Percentiles rank a stretch among this genome's conserved stretches.
Conservation (phyloP, 30 jellyfish, hydroid and myxozoan species). For the Chironex yamaguchii region DNA sequence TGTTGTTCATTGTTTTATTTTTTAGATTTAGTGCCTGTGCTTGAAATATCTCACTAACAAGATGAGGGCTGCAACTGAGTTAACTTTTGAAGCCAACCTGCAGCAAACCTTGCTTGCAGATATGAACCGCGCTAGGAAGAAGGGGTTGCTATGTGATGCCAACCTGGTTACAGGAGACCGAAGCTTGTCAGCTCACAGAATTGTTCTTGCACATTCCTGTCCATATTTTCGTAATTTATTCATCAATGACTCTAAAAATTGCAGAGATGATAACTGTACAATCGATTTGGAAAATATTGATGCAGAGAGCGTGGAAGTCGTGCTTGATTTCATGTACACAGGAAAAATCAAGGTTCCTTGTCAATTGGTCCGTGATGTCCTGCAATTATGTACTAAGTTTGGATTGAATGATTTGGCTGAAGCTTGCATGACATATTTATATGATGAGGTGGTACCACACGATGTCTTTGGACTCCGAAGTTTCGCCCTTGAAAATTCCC, state of each 20-base stretch:
- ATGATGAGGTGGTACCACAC: conserved; percentile 20
- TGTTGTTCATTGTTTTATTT: too few relatives aligned
- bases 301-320: conserved; percentile 56
- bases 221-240: conserved; percentile 37
- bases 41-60: too few relatives aligned
- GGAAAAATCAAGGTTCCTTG: conserved; percentile 54
- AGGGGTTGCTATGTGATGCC: conserved; percentile 74
- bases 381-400: conserved; percentile 6
- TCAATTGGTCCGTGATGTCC: conserved; percentile 42
- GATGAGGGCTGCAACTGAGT: not conserved
- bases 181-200: conserved; percentile 64
- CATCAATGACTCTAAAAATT: not conserved
- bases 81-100: not conserved
- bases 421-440: conserved; percentile 64
- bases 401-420: conserved; percentile 34
- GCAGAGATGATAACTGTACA: not conserved
- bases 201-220: conserved; percentile 55
- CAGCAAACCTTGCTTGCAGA: conserved; percentile 3
- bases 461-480: conserved; percentile 60
- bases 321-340: conserved; percentile 42
- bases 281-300: conserved; percentile 16
- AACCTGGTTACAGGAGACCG: conserved; percentile 59
- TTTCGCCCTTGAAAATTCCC: conserved; percentile 53
- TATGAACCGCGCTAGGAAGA: conserved; percentile 56
- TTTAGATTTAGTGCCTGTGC: too few relatives aligned